These are phyloP conservation scores for Cephus nigrinus DNA, from an alignment of 2,888 invertebrate species.

Conservation along the genomic window DNA sequence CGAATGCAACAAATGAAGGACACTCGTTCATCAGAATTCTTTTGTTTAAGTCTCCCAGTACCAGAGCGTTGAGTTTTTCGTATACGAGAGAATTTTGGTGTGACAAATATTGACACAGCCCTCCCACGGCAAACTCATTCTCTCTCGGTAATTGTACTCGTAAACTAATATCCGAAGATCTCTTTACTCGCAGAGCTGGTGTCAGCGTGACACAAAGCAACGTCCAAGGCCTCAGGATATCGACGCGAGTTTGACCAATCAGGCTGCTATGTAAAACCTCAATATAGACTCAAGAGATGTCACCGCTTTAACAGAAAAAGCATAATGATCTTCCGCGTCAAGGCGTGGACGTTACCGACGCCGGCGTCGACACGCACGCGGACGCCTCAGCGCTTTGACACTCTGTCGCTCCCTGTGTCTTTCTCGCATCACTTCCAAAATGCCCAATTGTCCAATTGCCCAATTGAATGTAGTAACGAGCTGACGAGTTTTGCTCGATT, in stretches of 20 bases:
- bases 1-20: background rate
- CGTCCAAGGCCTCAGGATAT: no score
- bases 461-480: no score
- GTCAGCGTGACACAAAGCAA: no score
- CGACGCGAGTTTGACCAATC: background rate
- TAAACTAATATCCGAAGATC: no score
- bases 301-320: background rate
- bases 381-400: no score
- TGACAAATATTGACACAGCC: background rate
- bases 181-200: no score
- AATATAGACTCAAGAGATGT: no score
- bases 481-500: slow-evolving; percentile 28
- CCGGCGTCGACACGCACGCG: no score
- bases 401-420: background rate
- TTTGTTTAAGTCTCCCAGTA: background rate
- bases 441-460: no score
- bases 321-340: background rate
- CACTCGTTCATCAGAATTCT: background rate
- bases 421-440: background rate
- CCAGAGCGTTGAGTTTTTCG: background rate
- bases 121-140: background rate
- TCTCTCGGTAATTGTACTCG: background rate
- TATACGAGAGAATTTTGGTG: background rate
- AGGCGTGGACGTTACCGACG: background rate
- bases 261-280: no score